Evolutionary conservation across 2,888 invertebrate species (phyloP), one percentile per base, ranked within the genome.

Genomic region (Sipha maydis): DNA sequence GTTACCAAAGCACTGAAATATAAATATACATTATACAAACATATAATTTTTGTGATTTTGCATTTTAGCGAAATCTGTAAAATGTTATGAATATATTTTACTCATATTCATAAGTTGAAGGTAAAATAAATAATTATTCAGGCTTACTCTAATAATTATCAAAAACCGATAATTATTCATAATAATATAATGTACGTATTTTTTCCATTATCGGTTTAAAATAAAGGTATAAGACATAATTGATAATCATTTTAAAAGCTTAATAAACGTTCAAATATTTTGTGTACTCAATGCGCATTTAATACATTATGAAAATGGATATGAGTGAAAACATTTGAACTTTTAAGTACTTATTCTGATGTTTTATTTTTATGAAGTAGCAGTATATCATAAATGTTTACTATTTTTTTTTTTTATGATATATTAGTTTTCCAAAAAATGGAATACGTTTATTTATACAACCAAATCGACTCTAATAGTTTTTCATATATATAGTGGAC

Each of bases 401-500:
- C 1, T 61, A 21, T 4, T 61, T 25, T 48, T 25, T 3, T 61
- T 25, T 61, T 61, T 21, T 25, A 61, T 61, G 4, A 21, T 25
- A 3, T 9, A 61, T 5, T 56, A 19, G 21, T 19, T 61, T 38
- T 75, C 75, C 11, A 75, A 76, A 76, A 73, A 61, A 76, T 25
- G 25, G 28, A 41, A 31, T 31, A 76, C 17, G 76, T 85, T 85
- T 69, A 85, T 85, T 73, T 61, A 73, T 61, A 34, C 11, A 11
- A 34, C 34, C 34, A 28, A 85, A 79, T 85, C 54, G 56, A 78
- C 54, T 78, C 34, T 2, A 71, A 28, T 38, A 71, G 71, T 61
- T 85, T 85, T 85, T 85, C 85, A 61, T 86, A 86, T 80, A 86
- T 80, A 56, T 8, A 79, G 19, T n/a, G 56, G 38, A 21, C 38